phyloP scores from a whole-genome alignment of 2,888 invertebrate genomes.

The Griposia aprilina region DNA sequence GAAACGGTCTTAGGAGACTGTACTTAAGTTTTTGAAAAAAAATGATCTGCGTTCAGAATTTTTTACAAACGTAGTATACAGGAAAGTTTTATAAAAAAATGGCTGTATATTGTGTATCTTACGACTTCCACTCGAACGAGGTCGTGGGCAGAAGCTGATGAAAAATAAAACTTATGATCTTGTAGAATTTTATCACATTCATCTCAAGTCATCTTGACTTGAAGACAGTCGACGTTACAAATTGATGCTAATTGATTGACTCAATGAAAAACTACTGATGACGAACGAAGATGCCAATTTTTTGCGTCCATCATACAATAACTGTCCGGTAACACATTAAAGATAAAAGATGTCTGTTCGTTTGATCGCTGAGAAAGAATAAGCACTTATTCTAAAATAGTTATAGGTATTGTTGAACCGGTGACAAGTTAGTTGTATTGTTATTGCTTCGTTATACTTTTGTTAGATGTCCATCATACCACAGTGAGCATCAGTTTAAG shows the following conservation, averaged over 20 bases:
- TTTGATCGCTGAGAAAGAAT: background rate
- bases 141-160: too few species aligned
- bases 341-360: conserved; percentile 13
- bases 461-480: background rate
- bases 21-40: too few species aligned
- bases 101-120: too few species aligned
- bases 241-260: conserved; percentile 49
- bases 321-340: conserved; percentile 1
- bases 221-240: conserved; percentile 26
- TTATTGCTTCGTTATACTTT: background rate
- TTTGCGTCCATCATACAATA: conserved; percentile 17
- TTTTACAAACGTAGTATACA: too few species aligned
- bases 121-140: too few species aligned
- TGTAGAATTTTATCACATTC: background rate
- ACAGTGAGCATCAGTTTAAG: background rate
- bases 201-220: conserved; percentile 5
- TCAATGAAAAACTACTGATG: conserved; percentile 33
- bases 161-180: background rate
- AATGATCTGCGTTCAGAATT: too few species aligned
- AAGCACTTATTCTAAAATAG: too few species aligned
- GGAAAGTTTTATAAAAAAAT: too few species aligned
- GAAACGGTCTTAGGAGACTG: too few species aligned
- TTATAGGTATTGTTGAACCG: too few species aligned
- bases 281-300: conserved; percentile 29
- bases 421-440: background rate